phyloP scores from a whole-genome alignment of 1,140 invertebrate species.

The Drosophila serrata region DNA sequence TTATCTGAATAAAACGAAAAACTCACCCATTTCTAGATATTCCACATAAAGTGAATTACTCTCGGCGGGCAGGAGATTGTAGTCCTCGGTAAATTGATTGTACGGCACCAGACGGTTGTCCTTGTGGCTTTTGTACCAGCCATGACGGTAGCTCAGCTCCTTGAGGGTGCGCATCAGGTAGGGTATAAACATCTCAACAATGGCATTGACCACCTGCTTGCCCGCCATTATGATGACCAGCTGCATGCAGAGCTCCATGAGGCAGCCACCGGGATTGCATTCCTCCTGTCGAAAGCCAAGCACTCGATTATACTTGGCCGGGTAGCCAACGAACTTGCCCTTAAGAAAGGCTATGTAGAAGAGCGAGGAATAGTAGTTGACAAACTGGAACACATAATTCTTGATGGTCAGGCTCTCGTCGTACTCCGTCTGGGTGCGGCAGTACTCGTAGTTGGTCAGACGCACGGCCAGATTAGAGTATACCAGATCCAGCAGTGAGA shows the following conservation, averaged over 20 bases:
- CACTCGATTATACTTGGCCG: constrained; percentile 90
- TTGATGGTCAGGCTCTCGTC: constrained; percentile 94
- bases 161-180: constrained; percentile 85
- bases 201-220: constrained; percentile 93
- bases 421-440: constrained; percentile 93
- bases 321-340: constrained; percentile 92
- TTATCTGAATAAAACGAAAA: not conserved
- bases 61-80: constrained; percentile 89
- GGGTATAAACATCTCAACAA: constrained; percentile 91
- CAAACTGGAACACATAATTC: constrained; percentile 95
- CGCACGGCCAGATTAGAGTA: constrained; percentile 86
- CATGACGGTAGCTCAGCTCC: constrained; percentile 60
- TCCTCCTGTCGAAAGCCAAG: constrained; percentile 87
- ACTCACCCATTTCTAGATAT: constrained; percentile 94
- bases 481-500: constrained; percentile 86
- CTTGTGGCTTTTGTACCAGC: constrained; percentile 56
- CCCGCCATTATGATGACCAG: constrained; percentile 94
- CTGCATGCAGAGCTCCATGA: constrained; percentile 94
- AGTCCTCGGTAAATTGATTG: constrained; percentile 93
- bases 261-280: constrained; percentile 93
- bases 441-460: constrained; percentile 92
- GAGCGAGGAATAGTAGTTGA: constrained; percentile 94
- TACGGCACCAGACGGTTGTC: constrained; percentile 71
- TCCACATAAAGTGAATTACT: constrained; percentile 91
- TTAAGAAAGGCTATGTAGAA: constrained; percentile 96